These are phyloP conservation scores for Vidua chalybeata DNA, from an alignment of 2,113 vertebrate species.

Conservation along the genomic window DNA sequence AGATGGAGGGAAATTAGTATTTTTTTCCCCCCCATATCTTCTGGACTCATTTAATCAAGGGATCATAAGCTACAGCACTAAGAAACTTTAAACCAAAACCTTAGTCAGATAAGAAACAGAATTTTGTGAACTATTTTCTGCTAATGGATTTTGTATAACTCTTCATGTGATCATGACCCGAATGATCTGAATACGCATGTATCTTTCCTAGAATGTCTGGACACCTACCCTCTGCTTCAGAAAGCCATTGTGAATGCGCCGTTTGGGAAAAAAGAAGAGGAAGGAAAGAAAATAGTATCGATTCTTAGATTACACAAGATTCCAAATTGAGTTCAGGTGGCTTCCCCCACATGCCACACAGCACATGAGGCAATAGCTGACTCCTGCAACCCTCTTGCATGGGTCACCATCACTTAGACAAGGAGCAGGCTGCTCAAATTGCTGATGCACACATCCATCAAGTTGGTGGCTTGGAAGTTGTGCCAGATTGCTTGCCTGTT, in stretches of 20 bases:
- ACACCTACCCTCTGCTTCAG: neutral
- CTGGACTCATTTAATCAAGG: neutral
- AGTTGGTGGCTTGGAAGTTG: neutral
- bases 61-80: neutral
- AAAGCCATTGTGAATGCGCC: neutral
- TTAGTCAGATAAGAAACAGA: neutral
- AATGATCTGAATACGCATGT: neutral
- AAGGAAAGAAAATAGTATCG: neutral
- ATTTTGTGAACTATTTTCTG: neutral
- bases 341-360: neutral
- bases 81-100: neutral
- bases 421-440: neutral
- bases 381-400: neutral
- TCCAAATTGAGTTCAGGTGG: neutral
- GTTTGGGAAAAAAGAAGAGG: neutral
- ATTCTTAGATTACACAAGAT: neutral
- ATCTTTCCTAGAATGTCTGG: neutral
- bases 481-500: fast-evolving
- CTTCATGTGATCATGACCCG: neutral
- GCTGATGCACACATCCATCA: neutral
- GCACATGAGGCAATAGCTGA: neutral
- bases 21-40: no score
- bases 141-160: neutral
- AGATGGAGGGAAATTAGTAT: neutral
- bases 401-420: neutral